phyloP scores from a whole-genome alignment of 2,888 invertebrate species.

The Agrochola lychnidis region DNA sequence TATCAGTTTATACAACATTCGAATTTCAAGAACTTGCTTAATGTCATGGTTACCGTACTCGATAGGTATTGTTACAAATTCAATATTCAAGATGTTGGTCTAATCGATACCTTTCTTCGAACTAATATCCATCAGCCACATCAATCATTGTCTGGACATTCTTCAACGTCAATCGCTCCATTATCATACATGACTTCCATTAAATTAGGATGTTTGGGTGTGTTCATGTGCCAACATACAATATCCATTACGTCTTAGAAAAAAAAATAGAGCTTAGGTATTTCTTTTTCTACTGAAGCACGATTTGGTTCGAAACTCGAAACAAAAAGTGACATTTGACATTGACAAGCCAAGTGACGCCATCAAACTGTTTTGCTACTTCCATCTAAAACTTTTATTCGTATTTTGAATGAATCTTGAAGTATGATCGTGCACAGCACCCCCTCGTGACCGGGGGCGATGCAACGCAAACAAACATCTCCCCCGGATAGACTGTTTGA shows the following conservation, averaged over 20 bases:
- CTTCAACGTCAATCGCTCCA: constrained; percentile 53
- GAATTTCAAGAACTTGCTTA: constrained; percentile 32
- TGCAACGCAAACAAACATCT: constrained; percentile 80
- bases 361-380: background rate
- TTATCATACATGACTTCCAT: constrained; percentile 47
- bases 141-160: constrained; percentile 57
- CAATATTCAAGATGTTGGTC: constrained; percentile 42
- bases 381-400: constrained; percentile 12
- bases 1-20: constrained; percentile 19
- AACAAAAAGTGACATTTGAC: constrained; percentile 14
- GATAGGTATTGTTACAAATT: constrained; percentile 21
- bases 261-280: constrained; percentile 23
- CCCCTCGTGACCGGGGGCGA: constrained; percentile 75
- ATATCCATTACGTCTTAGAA: constrained; percentile 51
- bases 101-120: constrained; percentile 51
- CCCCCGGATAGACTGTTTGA: constrained; percentile 68
- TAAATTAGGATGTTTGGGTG: constrained; percentile 57
- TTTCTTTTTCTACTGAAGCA: constrained; percentile 9
- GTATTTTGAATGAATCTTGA: constrained; percentile 39
- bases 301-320: constrained; percentile 31
- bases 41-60: constrained; percentile 23
- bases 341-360: constrained; percentile 17
- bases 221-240: constrained; percentile 57
- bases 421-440: constrained; percentile 49
- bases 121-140: constrained; percentile 36